Evolutionary conservation across 2,888 invertebrate genomes (phyloP).

Genomic region (Bombylius major): DNA sequence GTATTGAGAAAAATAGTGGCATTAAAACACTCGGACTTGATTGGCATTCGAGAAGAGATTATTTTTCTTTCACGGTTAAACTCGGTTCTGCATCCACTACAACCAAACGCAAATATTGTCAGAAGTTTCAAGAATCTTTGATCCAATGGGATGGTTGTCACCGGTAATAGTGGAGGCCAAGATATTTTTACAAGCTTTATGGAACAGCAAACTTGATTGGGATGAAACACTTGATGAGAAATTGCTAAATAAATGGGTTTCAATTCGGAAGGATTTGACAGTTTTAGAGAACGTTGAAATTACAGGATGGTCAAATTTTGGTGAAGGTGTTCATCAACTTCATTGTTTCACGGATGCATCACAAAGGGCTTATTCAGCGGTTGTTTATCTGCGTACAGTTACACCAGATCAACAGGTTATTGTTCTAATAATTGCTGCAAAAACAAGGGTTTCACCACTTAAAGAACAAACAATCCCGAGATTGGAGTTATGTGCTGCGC

Average conservation of each 20-base stretch:
- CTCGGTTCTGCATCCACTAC: no score
- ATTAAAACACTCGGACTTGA: no score
- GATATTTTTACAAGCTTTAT: background rate
- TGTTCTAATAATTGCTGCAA: conserved; percentile 3
- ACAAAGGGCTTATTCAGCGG: conserved; percentile 4
- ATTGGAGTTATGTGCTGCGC: no score
- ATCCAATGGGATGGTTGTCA: no score
- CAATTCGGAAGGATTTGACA: background rate
- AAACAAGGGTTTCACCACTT: no score
- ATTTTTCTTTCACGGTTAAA: no score
- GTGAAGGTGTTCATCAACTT: background rate
- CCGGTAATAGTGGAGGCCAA: no score
- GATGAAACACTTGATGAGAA: background rate
- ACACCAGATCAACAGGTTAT: conserved; percentile 8
- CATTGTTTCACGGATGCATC: conserved; percentile 8
- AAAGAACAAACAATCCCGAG: no score
- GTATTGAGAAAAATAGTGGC: no score
- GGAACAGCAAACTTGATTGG: background rate
- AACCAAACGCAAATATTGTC: no score
- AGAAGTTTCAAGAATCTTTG: no score
- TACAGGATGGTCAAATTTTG: background rate
- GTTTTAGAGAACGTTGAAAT: background rate
- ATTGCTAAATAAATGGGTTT: background rate
- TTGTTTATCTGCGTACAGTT: background rate
- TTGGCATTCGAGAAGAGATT: no score